These are phyloP conservation scores for Lota lota DNA, from an alignment of 2,113 vertebrate genomes.

Conservation along the genomic window DNA sequence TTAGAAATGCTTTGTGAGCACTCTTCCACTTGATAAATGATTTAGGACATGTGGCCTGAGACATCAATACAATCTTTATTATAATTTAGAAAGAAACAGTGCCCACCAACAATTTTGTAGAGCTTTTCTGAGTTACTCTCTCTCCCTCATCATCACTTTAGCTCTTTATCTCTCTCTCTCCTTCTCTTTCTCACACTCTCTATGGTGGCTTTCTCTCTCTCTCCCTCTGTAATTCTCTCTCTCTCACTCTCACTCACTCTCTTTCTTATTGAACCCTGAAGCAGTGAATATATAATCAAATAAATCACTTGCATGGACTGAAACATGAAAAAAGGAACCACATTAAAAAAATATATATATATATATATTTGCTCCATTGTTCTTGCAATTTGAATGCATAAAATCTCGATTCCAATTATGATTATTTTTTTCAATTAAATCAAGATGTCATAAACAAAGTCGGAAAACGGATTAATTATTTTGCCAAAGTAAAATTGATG, in stretches of 20 bases:
- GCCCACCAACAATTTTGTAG: slow-evolving; percentile 69
- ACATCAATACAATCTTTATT: slow-evolving; percentile 76
- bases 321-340: slow-evolving; percentile 56
- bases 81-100: slow-evolving; percentile 78
- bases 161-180: slow-evolving; percentile 31
- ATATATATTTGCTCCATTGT: slow-evolving; percentile 67
- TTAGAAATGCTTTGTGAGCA: slow-evolving; percentile 74
- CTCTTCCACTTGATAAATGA: slow-evolving; percentile 72
- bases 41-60: slow-evolving; percentile 69
- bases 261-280: slow-evolving; percentile 55
- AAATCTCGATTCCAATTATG: slow-evolving; percentile 72
- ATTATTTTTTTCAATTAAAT: slow-evolving; percentile 57
- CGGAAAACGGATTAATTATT: slow-evolving; percentile 52
- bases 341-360: slow-evolving; percentile 63
- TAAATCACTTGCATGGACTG: slow-evolving; percentile 63
- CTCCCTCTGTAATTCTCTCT: slow-evolving; percentile 14
- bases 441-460: slow-evolving; percentile 61
- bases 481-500: slow-evolving; percentile 63
- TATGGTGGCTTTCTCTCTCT: neutral
- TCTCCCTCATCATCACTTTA: slow-evolving; percentile 1
- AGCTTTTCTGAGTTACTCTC: slow-evolving; percentile 44
- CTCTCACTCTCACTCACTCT: slow-evolving; percentile 44
- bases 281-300: slow-evolving; percentile 72
- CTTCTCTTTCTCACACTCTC: slow-evolving; percentile 17
- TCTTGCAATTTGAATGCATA: slow-evolving; percentile 65